Conservation (phyloP, 2,797 vertebrate species). For the Danio aesculapii region DNA sequence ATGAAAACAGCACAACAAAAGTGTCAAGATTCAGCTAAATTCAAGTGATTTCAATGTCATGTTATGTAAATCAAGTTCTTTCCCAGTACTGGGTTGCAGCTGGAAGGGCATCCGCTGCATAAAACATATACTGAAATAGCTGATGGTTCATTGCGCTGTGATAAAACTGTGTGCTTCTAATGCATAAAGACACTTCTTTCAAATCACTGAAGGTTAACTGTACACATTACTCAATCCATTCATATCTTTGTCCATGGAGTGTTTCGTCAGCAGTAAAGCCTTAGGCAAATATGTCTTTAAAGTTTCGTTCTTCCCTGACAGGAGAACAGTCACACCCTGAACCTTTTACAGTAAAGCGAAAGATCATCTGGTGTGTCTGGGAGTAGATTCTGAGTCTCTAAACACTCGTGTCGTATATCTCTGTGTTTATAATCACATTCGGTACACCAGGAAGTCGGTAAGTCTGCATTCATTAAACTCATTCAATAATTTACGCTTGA, state of each 20-base stretch:
- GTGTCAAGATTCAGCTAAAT: too few relatives aligned
- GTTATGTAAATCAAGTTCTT: too few relatives aligned
- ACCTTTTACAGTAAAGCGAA: slow-evolving; percentile 20
- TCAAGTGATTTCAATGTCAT: too few relatives aligned
- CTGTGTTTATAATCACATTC: not conserved
- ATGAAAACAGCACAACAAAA: too few relatives aligned
- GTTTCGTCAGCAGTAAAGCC: not conserved
- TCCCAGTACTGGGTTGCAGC: too few relatives aligned
- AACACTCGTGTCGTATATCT: not conserved
- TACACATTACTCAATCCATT: too few relatives aligned
- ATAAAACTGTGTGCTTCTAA: too few relatives aligned
- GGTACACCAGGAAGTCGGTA: slow-evolving; percentile 13
- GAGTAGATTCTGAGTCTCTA: not conserved
- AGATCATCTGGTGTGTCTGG: not conserved
- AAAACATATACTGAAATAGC: too few relatives aligned
- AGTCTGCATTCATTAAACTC: not conserved
- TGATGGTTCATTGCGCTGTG: too few relatives aligned
- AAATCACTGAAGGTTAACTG: not conserved
- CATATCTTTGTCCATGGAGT: not conserved
- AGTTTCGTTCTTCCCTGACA: not conserved
- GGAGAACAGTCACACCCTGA: not conserved
- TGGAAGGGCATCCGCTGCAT: too few relatives aligned
- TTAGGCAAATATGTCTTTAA: not conserved
- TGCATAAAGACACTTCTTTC: not conserved
- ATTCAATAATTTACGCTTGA: not conserved